Percentiles rank a stretch among this genome's conserved stretches.
phyloP scores from a whole-genome alignment of 2,888 invertebrate species.

The Xestia xanthographa region DNA sequence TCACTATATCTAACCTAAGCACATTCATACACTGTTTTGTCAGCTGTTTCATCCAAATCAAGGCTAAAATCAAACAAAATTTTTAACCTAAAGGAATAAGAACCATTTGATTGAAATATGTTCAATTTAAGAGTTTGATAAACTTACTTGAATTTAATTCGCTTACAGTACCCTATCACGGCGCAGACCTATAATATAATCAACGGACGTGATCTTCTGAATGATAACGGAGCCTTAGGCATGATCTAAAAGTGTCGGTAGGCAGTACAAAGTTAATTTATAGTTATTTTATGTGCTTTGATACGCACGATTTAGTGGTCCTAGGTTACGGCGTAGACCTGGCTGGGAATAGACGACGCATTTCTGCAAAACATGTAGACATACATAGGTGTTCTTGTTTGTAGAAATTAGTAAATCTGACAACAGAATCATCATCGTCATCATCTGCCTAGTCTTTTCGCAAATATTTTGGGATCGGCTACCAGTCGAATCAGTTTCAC shows the following conservation, averaged over 20 bases:
- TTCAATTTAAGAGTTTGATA: constrained; percentile 18
- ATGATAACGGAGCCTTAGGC: constrained; percentile 46
- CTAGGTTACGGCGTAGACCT: constrained; percentile 21
- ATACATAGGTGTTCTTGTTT: neutral
- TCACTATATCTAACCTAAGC: constrained; percentile 13
- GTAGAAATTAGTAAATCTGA: neutral
- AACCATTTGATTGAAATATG: constrained; percentile 22
- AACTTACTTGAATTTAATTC: constrained; percentile 33
- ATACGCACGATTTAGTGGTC: constrained; percentile 39
- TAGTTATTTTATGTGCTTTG: constrained; percentile 42
- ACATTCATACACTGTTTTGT: constrained; percentile 39
- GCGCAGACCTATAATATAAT: constrained; percentile 35
- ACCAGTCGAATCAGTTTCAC: neutral
- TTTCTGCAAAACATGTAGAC: constrained; percentile 6
- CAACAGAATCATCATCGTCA: neutral
- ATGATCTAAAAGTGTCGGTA: constrained; percentile 40
- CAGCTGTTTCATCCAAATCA: constrained; percentile 51
- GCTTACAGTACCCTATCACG: constrained; percentile 39
- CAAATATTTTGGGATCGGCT: neutral
- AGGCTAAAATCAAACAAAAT: constrained; percentile 27
- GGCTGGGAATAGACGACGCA: neutral
- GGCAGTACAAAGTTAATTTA: constrained; percentile 39
- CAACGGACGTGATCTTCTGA: constrained; percentile 39
- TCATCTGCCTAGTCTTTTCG: neutral
- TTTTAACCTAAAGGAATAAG: constrained; percentile 17